Conservation (phyloP, 2,113 vertebrate species). For the Epinephelus moara region DNA sequence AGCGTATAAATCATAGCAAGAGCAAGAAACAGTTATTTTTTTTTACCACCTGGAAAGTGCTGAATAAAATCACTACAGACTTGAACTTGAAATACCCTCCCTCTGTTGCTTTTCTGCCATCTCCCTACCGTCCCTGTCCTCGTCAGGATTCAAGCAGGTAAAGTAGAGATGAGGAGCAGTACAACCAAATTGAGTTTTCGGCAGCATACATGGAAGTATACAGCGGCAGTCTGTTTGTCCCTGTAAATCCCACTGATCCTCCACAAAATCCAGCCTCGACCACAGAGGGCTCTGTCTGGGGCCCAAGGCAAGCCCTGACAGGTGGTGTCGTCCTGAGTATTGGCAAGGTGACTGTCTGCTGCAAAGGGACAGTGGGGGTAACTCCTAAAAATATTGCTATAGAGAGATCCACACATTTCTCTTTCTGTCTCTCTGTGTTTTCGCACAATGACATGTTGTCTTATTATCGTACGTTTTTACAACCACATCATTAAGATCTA, state of each 20-base stretch:
- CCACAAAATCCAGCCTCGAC: slow-evolving; percentile 77
- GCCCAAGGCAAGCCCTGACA: slow-evolving; percentile 69
- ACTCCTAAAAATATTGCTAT: slow-evolving; percentile 69
- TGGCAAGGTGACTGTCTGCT: slow-evolving; percentile 79
- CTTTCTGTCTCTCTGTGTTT: neutral
- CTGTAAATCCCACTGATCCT: slow-evolving; percentile 77
- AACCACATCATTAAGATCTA: slow-evolving; percentile 56
- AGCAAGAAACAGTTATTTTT: neutral
- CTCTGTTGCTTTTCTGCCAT: slow-evolving; percentile 12
- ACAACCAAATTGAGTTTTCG: slow-evolving; percentile 62
- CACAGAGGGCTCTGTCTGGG: slow-evolving; percentile 68
- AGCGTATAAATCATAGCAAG: neutral
- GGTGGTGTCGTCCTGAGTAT: slow-evolving; percentile 68
- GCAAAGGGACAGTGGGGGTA: slow-evolving; percentile 54
- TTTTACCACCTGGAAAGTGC: slow-evolving; percentile 9
- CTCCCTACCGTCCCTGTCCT: slow-evolving; percentile 28
- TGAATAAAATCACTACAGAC: slow-evolving; percentile 30
- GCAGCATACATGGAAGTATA: slow-evolving; percentile 58
- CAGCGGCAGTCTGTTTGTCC: slow-evolving; percentile 73
- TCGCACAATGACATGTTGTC: slow-evolving; percentile 38
- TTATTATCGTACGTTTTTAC: slow-evolving; percentile 64
- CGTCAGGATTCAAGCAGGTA: slow-evolving; percentile 60
- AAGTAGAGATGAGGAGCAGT: slow-evolving; percentile 45
- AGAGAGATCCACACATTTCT: slow-evolving; percentile 50
- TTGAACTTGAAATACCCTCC: slow-evolving; percentile 50